phyloP scores from a whole-genome alignment of 2,888 invertebrate species.

The Drosophila rellima region DNA sequence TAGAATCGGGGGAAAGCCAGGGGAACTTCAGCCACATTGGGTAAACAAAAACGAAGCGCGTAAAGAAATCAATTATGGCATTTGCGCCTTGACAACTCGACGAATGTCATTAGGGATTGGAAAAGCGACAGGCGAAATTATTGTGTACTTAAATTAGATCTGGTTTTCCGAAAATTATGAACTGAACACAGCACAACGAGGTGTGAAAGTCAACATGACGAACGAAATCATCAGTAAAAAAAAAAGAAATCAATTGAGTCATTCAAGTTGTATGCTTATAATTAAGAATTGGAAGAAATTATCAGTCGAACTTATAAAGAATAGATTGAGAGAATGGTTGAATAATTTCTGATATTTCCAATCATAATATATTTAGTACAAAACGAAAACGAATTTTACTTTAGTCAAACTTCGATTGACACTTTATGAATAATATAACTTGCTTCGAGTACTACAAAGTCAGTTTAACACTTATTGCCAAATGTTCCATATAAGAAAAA shows the following conservation, averaged over 20 bases:
- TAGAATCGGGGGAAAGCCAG: not conserved
- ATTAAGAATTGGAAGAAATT: not conserved
- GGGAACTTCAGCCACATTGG: not conserved
- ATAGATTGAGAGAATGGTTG: not conserved
- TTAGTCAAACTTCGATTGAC: no score
- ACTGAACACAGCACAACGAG: constrained; percentile 33
- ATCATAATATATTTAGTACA: no score
- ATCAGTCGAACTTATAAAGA: not conserved
- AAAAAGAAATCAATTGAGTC: not conserved
- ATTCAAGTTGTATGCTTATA: not conserved
- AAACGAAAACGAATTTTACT: no score
- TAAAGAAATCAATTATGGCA: constrained; percentile 79
- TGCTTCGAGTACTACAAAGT: no score
- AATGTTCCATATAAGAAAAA: no score
- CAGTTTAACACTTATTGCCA: no score
- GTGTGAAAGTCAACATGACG: constrained; percentile 20
- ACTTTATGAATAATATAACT: no score
- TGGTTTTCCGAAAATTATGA: constrained; percentile 32
- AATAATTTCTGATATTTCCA: not conserved
- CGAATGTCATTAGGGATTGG: constrained; percentile 76
- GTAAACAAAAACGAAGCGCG: constrained; percentile 62
- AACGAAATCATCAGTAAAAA: not conserved
- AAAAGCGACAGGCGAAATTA: constrained; percentile 32
- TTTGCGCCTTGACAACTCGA: constrained; percentile 76
- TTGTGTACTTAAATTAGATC: constrained; percentile 53